Percentiles rank a stretch among this genome's conserved stretches.
Evolutionary conservation across 2,888 invertebrate species (phyloP).

Genomic region (Resseliella maxima): DNA sequence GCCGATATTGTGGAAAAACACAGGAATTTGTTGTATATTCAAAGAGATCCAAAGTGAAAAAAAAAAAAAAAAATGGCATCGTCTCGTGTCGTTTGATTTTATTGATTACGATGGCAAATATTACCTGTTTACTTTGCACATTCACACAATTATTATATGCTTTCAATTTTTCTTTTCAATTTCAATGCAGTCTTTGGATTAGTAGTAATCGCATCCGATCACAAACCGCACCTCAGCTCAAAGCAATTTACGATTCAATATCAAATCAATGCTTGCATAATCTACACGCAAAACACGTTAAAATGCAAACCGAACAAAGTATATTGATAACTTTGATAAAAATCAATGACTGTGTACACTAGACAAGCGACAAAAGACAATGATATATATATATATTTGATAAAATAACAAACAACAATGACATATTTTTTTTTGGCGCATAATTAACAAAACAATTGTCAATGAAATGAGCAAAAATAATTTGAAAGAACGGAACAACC

Average conservation of each 20-base stretch:
- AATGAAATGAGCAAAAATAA: background rate
- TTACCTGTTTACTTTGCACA: background rate
- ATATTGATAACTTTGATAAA: background rate
- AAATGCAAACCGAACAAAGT: background rate
- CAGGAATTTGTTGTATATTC: too few relatives aligned
- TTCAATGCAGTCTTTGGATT: background rate
- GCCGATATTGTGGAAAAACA: too few relatives aligned
- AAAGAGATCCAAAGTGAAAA: too few relatives aligned
- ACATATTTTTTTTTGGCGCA: background rate
- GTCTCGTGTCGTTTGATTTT: too few relatives aligned
- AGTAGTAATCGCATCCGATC: too few relatives aligned
- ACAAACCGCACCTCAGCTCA: too few relatives aligned
- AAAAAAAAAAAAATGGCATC: too few relatives aligned
- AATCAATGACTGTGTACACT: background rate
- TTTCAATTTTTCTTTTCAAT: background rate
- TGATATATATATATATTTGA: too few relatives aligned
- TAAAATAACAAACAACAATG: too few relatives aligned
- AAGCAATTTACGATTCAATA: background rate
- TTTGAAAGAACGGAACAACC: constrained; percentile 22
- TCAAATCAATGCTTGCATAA: background rate
- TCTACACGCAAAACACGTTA: too few relatives aligned
- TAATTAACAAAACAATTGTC: background rate
- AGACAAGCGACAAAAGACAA: background rate
- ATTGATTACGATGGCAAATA: background rate
- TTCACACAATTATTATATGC: background rate